Evolutionary conservation across 2,113 vertebrate genomes (phyloP).

Genomic region (Chionomys nivalis): DNA sequence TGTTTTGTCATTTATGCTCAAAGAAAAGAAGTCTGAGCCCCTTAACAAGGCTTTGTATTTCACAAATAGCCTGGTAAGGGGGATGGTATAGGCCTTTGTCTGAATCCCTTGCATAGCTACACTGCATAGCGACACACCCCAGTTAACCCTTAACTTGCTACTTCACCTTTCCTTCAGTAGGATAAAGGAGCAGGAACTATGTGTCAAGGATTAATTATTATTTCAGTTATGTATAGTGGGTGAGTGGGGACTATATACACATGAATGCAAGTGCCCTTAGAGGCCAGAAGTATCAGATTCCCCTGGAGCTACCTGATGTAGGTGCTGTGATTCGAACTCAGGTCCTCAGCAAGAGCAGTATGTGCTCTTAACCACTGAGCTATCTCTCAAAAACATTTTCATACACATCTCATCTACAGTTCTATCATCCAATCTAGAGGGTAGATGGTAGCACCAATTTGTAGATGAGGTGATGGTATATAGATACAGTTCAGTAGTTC

Average conservation of each 20-base stretch:
- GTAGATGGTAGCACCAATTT: conserved; percentile 1
- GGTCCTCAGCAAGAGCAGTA: background rate
- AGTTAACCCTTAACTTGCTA: background rate
- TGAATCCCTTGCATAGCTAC: background rate
- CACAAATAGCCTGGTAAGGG: background rate
- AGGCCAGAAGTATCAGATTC: background rate
- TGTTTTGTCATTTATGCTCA: conserved; percentile 13
- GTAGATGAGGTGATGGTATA: conserved; percentile 12
- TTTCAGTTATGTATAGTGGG: background rate
- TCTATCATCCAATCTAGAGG: background rate
- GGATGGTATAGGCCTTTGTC: background rate
- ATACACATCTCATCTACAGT: background rate
- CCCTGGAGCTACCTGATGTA: background rate
- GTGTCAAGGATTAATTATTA: background rate
- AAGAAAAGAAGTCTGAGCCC: conserved; percentile 32
- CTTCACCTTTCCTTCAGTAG: background rate
- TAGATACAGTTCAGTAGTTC: conserved; percentile 47
- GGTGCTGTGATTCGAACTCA: background rate
- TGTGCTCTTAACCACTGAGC: background rate
- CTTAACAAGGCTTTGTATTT: conserved; percentile 9
- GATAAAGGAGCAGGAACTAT: background rate
- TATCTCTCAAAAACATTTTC: conserved; percentile 44
- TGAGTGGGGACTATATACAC: background rate
- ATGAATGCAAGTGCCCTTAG: background rate
- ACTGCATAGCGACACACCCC: background rate